phyloP scores from a whole-genome alignment of 1,140 invertebrate genomes.

The Mesaphorura yosii region DNA sequence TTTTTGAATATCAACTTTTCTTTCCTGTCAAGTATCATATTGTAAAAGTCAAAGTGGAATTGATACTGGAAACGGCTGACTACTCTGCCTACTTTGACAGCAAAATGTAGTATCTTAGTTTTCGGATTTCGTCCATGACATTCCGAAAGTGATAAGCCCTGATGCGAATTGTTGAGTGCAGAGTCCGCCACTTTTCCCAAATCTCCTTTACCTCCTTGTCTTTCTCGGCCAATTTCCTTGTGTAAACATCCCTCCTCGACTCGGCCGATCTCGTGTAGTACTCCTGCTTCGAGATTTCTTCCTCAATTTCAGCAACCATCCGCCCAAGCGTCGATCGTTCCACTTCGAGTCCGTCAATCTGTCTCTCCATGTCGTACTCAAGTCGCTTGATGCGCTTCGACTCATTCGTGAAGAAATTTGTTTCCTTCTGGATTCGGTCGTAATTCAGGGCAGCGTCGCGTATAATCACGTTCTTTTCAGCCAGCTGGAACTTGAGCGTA shows the following conservation, averaged over 20 bases:
- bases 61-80: not conserved
- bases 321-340: slow-evolving; percentile 14
- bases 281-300: slow-evolving; percentile 14
- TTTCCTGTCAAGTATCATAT: slow-evolving; percentile 1
- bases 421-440: slow-evolving; percentile 16
- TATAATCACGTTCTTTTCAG: slow-evolving; percentile 6
- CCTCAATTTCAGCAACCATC: slow-evolving; percentile 14
- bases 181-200: slow-evolving; percentile 18
- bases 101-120: slow-evolving; percentile 15
- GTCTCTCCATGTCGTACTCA: slow-evolving; percentile 9
- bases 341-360: slow-evolving; percentile 15
- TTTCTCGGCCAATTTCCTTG: slow-evolving; percentile 13
- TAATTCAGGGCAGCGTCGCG: slow-evolving; percentile 3
- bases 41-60: not conserved
- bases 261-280: slow-evolving; percentile 16
- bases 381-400: slow-evolving; percentile 12
- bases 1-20: not conserved
- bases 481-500: slow-evolving; percentile 4
- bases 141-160: slow-evolving; percentile 25
- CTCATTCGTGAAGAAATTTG: slow-evolving; percentile 15
- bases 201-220: slow-evolving; percentile 18
- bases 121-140: slow-evolving; percentile 18
- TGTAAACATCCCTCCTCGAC: slow-evolving; percentile 2
- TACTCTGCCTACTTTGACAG: slow-evolving; percentile 6
- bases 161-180: slow-evolving; percentile 24